Conservation (phyloP, 1,140 invertebrate species). For the Rhyzopertha dominica region DNA sequence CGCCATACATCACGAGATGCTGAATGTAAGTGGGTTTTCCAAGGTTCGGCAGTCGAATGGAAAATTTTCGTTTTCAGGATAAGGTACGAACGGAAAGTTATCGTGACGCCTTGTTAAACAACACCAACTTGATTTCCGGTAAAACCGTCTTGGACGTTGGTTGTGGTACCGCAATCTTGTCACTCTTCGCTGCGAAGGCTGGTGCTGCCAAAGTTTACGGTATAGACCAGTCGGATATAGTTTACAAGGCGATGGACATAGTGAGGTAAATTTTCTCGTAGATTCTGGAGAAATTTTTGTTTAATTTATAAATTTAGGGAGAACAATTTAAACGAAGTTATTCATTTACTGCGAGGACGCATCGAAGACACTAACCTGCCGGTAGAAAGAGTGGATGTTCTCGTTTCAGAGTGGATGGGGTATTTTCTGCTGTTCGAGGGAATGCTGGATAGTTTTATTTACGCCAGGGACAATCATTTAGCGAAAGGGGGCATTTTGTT, state of each 20-base stretch:
- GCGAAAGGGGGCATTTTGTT: conserved; percentile 68
- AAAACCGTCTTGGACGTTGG: conserved; percentile 91
- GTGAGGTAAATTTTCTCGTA: conserved; percentile 48
- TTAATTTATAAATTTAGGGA: conserved; percentile 51
- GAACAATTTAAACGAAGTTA: conserved; percentile 59
- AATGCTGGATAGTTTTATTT: conserved; percentile 91
- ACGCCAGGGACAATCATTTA: conserved; percentile 86
- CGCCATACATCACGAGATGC: conserved; percentile 96
- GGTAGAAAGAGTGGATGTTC: conserved; percentile 86
- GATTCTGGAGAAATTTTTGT: conserved; percentile 13
- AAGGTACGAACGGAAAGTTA: conserved; percentile 90
- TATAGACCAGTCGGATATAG: conserved; percentile 84
- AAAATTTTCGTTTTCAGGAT: conserved; percentile 57
- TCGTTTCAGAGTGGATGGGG: conserved; percentile 99
- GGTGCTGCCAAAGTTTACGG: conserved; percentile 89
- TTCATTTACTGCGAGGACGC: conserved; percentile 69
- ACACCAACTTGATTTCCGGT: conserved; percentile 61
- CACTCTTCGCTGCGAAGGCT: conserved; percentile 91
- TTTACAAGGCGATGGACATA: conserved; percentile 78
- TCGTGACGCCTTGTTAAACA: conserved; percentile 85
- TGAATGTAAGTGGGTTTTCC: conserved; percentile 57
- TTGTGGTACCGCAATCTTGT: conserved; percentile 90
- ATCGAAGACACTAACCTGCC: conserved; percentile 83
- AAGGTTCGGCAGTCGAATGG: neutral
- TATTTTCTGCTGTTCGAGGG: conserved; percentile 98